Evolutionary conservation across 2,797 vertebrate genomes (phyloP).

Genomic region (Brachyrhaphis roseni): DNA sequence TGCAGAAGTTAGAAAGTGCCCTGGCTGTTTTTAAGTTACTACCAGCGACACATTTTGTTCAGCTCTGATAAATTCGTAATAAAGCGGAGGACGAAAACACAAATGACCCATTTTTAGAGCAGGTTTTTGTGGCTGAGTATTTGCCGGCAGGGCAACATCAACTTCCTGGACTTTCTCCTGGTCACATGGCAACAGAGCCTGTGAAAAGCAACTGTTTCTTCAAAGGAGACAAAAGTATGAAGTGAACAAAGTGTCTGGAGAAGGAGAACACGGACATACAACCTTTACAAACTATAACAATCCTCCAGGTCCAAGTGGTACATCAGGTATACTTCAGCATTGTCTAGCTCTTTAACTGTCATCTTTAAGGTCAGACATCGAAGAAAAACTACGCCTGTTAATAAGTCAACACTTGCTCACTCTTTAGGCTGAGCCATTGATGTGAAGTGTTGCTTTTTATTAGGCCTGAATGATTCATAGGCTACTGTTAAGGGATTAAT

Average conservation of each 20-base stretch:
- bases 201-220: background rate
- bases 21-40: background rate
- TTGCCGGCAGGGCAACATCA: slow-evolving; percentile 4
- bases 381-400: background rate
- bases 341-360: background rate
- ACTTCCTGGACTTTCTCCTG: slow-evolving; percentile 15
- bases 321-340: no score
- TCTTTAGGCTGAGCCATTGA: background rate
- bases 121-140: background rate
- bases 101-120: background rate
- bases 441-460: background rate
- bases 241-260: slow-evolving; percentile 2
- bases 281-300: background rate
- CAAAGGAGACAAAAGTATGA: background rate
- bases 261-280: background rate
- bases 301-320: background rate
- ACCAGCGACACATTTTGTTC: background rate
- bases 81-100: background rate
- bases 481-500: background rate
- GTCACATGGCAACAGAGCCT: slow-evolving; percentile 24
- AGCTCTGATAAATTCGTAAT: background rate
- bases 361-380: background rate
- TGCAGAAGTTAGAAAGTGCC: background rate
- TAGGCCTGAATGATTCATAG: background rate
- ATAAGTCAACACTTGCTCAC: background rate